These are phyloP conservation scores for Alviniconcha marisindica DNA, from an alignment of 1,140 invertebrate genomes.

Conservation along the genomic window DNA sequence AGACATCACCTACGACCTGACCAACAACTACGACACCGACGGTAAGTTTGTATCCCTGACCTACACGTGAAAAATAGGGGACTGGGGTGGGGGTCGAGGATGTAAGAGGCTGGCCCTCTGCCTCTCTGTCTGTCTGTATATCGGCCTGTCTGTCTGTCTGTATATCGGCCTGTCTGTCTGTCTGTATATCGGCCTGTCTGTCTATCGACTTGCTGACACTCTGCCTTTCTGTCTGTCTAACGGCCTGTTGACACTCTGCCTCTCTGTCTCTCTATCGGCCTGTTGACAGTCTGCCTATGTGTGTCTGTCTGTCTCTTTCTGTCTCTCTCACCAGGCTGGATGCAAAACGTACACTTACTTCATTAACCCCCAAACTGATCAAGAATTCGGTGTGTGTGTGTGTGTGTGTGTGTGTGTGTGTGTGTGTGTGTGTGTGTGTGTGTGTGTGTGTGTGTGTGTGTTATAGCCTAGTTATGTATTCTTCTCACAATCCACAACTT, in stretches of 20 bases:
- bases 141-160: neutral
- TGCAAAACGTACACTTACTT: neutral
- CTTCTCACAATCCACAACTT: too few species aligned
- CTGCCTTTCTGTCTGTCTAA: neutral
- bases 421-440: neutral
- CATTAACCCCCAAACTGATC: neutral
- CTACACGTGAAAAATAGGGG: too few species aligned
- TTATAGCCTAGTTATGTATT: neutral
- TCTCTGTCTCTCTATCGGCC: neutral
- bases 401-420: neutral
- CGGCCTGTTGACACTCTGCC: neutral
- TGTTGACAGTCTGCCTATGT: neutral
- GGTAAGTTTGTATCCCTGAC: slow-evolving; percentile 10
- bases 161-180: neutral
- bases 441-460: neutral
- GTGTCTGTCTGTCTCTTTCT: neutral
- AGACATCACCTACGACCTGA: slow-evolving; percentile 15
- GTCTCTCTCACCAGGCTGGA: neutral
- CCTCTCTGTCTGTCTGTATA: neutral
- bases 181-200: neutral
- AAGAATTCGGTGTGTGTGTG: neutral
- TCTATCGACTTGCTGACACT: neutral
- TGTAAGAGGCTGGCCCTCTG: too few species aligned
- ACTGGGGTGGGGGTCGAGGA: too few species aligned
- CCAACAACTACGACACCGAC: slow-evolving; percentile 7